phyloP scores from a whole-genome alignment of 2,888 invertebrate species.

The Hydraecia micacea region DNA sequence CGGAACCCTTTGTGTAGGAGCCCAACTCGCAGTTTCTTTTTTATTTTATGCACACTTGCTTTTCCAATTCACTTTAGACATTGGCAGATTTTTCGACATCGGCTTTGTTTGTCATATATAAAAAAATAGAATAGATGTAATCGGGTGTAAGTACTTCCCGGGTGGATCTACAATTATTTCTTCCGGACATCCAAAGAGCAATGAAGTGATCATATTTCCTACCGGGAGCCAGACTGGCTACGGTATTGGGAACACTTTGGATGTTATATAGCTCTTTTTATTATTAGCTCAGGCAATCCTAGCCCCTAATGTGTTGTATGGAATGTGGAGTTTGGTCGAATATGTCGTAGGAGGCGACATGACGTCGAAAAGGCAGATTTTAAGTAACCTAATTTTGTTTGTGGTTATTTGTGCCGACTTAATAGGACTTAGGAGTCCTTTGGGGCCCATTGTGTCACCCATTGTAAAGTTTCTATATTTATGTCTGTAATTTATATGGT shows the following conservation, averaged over 20 bases:
- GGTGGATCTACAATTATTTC: slow-evolving; percentile 9
- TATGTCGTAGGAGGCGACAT: background rate
- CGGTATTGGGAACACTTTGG: background rate
- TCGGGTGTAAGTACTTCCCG: background rate
- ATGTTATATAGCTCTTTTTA: slow-evolving; percentile 22
- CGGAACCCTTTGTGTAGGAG: background rate
- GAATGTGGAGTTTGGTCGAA: slow-evolving; percentile 28
- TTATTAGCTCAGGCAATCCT: slow-evolving; percentile 30
- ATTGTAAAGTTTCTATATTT: too few relatives aligned
- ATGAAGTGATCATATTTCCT: slow-evolving; percentile 46
- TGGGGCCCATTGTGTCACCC: too few relatives aligned
- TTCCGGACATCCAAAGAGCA: slow-evolving; percentile 43
- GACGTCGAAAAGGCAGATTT: slow-evolving; percentile 4
- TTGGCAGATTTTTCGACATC: background rate
- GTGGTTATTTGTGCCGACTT: background rate
- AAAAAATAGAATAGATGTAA: background rate
- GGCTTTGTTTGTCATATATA: background rate
- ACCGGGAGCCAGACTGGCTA: background rate
- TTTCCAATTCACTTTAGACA: background rate
- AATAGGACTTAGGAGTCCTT: too few relatives aligned
- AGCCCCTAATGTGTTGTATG: slow-evolving; percentile 43
- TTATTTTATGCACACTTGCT: background rate
- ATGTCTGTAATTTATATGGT: too few relatives aligned
- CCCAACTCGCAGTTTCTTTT: background rate
- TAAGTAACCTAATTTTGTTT: background rate